Percentiles rank a stretch among this genome's conserved stretches.
Conservation (phyloP, 1,140 invertebrate genomes). For the Araneus ventricosus region DNA sequence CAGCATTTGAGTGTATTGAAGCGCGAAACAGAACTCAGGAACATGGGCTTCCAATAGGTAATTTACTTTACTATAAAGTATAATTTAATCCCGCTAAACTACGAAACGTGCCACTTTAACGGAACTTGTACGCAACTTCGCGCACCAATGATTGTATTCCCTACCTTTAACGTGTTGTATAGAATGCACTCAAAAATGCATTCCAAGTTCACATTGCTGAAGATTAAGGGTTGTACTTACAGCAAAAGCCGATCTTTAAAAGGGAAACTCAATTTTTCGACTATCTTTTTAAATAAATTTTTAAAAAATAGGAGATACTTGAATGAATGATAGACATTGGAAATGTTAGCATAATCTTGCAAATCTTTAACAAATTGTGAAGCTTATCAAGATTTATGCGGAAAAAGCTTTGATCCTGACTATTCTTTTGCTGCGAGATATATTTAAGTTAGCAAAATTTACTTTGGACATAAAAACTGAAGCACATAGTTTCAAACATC, state of each 20-base stretch:
- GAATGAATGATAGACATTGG: neutral
- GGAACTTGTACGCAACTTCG: neutral
- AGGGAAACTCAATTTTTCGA: neutral
- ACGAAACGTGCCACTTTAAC: constrained; percentile 9
- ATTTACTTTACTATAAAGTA: constrained; percentile 1
- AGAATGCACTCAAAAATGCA: neutral
- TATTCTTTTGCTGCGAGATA: too few species aligned
- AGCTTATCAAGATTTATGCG: neutral
- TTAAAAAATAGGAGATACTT: neutral
- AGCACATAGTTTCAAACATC: too few species aligned
- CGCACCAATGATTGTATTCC: neutral
- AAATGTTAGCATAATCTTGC: neutral
- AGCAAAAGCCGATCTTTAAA: neutral
- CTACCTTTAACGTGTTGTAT: neutral
- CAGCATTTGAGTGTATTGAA: neutral
- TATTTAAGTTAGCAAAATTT: too few species aligned
- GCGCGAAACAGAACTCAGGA: neutral
- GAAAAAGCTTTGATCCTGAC: too few species aligned
- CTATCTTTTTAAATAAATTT: neutral
- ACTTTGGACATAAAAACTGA: too few species aligned
- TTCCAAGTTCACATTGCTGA: neutral
- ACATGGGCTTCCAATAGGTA: neutral
- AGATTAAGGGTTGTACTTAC: neutral
- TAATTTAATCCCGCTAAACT: constrained; percentile 32
- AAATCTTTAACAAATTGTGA: neutral